A percentile compares a stretch with the other conserved stretches of the same genome.
Evolutionary conservation across 2,113 vertebrate species (phyloP).

Genomic region (Rhegmatorhina hoffmannsi): DNA sequence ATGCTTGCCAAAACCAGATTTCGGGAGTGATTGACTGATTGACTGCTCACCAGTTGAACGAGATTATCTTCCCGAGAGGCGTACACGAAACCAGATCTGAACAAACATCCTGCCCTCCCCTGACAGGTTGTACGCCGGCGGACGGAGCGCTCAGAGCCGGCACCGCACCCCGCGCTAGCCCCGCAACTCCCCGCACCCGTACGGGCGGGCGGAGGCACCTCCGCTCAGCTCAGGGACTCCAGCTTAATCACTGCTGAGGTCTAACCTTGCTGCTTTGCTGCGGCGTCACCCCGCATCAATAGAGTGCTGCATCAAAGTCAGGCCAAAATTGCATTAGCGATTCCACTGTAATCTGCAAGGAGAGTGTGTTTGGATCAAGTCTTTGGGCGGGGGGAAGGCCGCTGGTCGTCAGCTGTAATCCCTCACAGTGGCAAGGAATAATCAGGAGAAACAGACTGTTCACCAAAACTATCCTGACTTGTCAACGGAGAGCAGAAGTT

Average conservation of each 20-base stretch:
- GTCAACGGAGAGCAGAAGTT: not conserved
- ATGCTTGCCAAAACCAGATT: not conserved
- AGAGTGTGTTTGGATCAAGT: not conserved
- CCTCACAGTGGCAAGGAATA: not conserved
- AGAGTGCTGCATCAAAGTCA: conserved; percentile 16
- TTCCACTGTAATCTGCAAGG: conserved; percentile 3
- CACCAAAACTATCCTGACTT: not conserved
- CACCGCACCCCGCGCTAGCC: too few species aligned
- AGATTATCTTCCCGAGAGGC: not conserved
- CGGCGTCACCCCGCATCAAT: not conserved
- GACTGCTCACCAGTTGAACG: not conserved
- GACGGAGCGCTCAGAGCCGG: not conserved
- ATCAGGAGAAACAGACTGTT: not conserved
- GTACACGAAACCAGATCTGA: too few species aligned
- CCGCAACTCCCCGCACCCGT: not conserved
- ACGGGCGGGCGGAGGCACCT: not conserved
- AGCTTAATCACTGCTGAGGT: not conserved
- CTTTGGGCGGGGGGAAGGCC: not conserved
- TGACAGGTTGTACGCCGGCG: not conserved
- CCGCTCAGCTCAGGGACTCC: not conserved
- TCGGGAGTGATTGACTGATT: not conserved
- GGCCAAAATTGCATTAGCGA: conserved; percentile 26
- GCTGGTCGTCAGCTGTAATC: not conserved
- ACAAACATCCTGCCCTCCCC: not conserved
- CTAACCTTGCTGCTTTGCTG: conserved; percentile 19